Conservation (phyloP, 2,113 vertebrate genomes). For the Nannospalax galili region DNA sequence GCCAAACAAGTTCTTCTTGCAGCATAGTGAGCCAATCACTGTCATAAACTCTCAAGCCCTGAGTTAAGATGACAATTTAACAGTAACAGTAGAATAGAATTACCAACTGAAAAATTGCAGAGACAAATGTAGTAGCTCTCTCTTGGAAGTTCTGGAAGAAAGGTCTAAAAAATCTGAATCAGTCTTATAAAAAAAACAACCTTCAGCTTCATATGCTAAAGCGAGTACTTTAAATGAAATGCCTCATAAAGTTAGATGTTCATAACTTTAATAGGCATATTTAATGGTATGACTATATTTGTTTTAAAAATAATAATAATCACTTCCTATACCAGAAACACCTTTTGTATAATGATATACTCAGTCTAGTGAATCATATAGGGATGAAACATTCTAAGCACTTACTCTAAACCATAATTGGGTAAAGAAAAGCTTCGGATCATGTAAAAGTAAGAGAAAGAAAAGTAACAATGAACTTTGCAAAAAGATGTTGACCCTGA, state of each 20-base stretch:
- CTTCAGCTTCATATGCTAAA: background rate
- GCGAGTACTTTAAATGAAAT: slow-evolving; percentile 22
- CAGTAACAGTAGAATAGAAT: background rate
- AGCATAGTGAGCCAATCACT: background rate
- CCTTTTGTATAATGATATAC: background rate
- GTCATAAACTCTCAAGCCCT: background rate
- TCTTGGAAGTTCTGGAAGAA: background rate
- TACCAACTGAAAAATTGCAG: background rate
- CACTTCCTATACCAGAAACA: slow-evolving; percentile 18
- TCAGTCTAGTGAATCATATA: slow-evolving; percentile 1
- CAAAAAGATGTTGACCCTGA: background rate
- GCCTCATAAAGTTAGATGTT: slow-evolving; percentile 27
- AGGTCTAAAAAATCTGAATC: slow-evolving; percentile 9
- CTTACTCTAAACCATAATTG: background rate
- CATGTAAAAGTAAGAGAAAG: slow-evolving; percentile 11
- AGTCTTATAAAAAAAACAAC: slow-evolving; percentile 28
- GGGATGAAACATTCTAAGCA: slow-evolving; percentile 34
- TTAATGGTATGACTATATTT: slow-evolving; percentile 41
- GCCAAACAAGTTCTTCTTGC: background rate
- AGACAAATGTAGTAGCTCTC: background rate
- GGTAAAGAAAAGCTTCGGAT: slow-evolving; percentile 20
- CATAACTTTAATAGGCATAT: slow-evolving; percentile 15
- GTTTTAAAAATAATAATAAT: slow-evolving; percentile 54
- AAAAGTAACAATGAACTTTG: background rate
- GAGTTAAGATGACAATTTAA: background rate